Evolutionary conservation across 2,797 vertebrate genomes (phyloP).

Genomic region (Oryzias sinensis): DNA sequence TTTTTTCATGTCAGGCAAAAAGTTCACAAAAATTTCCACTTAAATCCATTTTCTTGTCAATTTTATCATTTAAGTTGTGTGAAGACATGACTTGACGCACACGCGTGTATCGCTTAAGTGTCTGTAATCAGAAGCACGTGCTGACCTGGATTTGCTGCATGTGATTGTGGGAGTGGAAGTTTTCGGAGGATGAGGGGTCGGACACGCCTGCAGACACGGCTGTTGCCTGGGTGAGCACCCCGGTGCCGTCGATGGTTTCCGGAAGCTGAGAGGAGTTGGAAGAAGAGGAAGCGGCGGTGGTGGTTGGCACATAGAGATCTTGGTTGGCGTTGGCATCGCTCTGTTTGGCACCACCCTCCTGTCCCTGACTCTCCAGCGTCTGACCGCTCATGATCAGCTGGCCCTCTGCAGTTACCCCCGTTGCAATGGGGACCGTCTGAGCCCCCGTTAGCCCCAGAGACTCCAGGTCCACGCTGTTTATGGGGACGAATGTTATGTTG

Average conservation of each 20-base stretch:
- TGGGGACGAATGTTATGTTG: constrained; percentile 98
- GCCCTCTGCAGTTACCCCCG: constrained; percentile 86
- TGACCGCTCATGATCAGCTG: constrained; percentile 92
- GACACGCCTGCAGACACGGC: constrained; percentile 87
- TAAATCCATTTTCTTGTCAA: no score
- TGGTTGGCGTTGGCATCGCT: constrained; percentile 81
- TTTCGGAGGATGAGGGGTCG: constrained; percentile 83
- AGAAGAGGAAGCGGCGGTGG: constrained; percentile 82
- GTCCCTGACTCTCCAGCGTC: constrained; percentile 85
- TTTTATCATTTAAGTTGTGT: background rate
- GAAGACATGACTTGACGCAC: background rate
- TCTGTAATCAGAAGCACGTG: constrained; percentile 15
- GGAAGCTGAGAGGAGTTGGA: constrained; percentile 88
- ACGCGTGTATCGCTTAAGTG: background rate
- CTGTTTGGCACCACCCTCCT: constrained; percentile 84
- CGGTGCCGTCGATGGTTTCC: constrained; percentile 95
- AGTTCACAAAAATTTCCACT: no score
- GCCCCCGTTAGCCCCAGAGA: constrained; percentile 93
- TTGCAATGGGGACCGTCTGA: constrained; percentile 89
- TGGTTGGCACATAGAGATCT: constrained; percentile 93
- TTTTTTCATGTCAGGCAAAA: no score
- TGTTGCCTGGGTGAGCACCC: constrained; percentile 92
- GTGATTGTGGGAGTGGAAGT: constrained; percentile 90
- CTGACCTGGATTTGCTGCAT: constrained; percentile 94
- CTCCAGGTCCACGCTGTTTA: constrained; percentile 97